These are phyloP conservation scores for Batillaria attramentaria DNA, from an alignment of 1,140 invertebrate genomes.

Conservation along the genomic window DNA sequence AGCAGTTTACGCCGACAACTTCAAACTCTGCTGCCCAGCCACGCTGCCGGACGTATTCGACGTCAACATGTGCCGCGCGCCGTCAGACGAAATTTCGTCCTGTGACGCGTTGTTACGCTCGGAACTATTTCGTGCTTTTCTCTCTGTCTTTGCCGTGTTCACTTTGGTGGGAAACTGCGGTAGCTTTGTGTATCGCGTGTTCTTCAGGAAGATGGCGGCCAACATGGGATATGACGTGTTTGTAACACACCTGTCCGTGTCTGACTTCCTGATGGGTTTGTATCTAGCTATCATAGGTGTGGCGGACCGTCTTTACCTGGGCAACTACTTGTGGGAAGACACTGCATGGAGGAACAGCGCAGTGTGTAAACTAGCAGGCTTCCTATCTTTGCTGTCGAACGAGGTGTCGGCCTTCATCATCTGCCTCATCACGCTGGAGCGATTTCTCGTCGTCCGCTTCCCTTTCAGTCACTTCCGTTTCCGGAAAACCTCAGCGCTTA, in stretches of 20 bases:
- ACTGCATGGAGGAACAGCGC: slow-evolving; percentile 44
- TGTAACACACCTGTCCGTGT: neutral
- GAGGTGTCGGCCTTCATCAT: slow-evolving; percentile 15
- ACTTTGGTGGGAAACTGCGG: too few relatives aligned
- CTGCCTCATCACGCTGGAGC: slow-evolving; percentile 17
- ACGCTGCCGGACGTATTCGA: too few relatives aligned
- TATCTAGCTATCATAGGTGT: slow-evolving; percentile 6
- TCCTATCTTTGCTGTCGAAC: neutral
- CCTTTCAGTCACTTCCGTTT: slow-evolving; percentile 1
- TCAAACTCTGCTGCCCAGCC: too few relatives aligned
- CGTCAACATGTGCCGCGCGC: too few relatives aligned
- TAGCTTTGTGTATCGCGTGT: too few relatives aligned
- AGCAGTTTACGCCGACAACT: too few relatives aligned
- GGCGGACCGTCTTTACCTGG: neutral
- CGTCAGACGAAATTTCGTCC: too few relatives aligned
- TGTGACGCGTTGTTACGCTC: too few relatives aligned
- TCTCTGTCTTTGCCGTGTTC: too few relatives aligned
- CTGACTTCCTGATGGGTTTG: slow-evolving; percentile 19
- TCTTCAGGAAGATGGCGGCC: too few relatives aligned
- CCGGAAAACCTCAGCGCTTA: neutral
- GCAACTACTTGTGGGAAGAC: slow-evolving; percentile 34
- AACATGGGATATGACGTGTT: neutral
- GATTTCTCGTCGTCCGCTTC: slow-evolving; percentile 9
- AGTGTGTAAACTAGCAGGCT: slow-evolving; percentile 48
- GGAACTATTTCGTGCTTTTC: too few relatives aligned